phyloP scores from a whole-genome alignment of 2,113 vertebrate genomes.

The Prinia subflava region DNA sequence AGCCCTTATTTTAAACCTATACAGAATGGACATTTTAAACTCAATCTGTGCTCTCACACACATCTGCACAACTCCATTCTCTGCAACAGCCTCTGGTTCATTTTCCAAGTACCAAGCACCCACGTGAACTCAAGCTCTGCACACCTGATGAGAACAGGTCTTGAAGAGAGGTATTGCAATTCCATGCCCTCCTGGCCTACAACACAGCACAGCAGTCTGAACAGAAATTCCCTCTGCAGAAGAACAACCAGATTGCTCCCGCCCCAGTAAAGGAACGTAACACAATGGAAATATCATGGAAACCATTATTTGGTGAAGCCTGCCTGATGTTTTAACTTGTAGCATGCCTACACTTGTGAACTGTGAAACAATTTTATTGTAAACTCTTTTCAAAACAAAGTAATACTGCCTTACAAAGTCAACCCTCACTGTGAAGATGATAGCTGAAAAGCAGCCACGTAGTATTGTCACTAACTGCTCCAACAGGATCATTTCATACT shows the following conservation, averaged over 20 bases:
- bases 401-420: neutral
- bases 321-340: neutral
- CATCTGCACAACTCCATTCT: neutral
- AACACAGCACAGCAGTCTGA: neutral
- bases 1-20: neutral
- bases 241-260: neutral
- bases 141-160: neutral
- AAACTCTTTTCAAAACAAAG: neutral
- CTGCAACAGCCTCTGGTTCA: neutral
- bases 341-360: neutral
- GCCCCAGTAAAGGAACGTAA: neutral
- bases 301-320: neutral
- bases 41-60: neutral
- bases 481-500: neutral
- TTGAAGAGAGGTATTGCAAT: neutral
- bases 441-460: rapidly evolving
- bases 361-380: rapidly evolving
- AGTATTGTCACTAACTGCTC: neutral
- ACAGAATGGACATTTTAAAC: neutral
- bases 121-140: neutral
- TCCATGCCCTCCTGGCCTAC: neutral
- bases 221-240: neutral
- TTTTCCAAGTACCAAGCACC: neutral
- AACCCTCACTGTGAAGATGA: neutral
- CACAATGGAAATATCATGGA: neutral